phyloP scores from a whole-genome alignment of 2,113 vertebrate species.

The Sturnira hondurensis region DNA sequence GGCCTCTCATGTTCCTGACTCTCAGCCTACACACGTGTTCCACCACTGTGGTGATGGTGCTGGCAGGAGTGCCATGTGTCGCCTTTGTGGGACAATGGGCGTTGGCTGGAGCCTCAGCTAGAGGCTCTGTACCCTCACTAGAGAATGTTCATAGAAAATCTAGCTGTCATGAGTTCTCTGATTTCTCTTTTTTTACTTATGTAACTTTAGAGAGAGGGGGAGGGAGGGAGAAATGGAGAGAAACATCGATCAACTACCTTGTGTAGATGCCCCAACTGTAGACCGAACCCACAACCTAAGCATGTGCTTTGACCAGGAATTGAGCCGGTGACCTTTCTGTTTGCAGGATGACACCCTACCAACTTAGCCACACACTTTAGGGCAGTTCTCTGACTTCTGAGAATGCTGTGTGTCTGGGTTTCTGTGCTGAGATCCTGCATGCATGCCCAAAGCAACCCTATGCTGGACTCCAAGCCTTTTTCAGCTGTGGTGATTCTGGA shows the following conservation, averaged over 20 bases:
- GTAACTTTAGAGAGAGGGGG: no score
- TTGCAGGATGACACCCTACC: no score
- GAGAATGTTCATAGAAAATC: background rate
- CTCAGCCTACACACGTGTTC: background rate
- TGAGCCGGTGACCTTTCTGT: no score
- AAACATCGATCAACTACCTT: no score
- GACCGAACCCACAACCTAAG: no score
- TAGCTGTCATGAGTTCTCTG: background rate
- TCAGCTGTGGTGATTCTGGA: background rate
- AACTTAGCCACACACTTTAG: no score
- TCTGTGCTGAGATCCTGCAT: background rate
- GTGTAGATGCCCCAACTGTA: no score
- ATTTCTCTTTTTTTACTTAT: no score
- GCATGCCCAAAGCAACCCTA: background rate
- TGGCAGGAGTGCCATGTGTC: rapidly evolving
- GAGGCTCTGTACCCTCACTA: background rate
- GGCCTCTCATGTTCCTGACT: background rate
- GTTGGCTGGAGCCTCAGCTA: background rate
- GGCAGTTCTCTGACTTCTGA: background rate
- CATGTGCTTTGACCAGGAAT: no score
- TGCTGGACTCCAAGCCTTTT: background rate
- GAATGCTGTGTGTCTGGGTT: background rate
- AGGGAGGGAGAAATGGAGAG: no score
- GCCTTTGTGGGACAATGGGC: background rate
- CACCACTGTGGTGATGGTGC: background rate